These are phyloP conservation scores for Jacana jacana DNA, from an alignment of 2,113 vertebrate genomes.

Conservation along the genomic window DNA sequence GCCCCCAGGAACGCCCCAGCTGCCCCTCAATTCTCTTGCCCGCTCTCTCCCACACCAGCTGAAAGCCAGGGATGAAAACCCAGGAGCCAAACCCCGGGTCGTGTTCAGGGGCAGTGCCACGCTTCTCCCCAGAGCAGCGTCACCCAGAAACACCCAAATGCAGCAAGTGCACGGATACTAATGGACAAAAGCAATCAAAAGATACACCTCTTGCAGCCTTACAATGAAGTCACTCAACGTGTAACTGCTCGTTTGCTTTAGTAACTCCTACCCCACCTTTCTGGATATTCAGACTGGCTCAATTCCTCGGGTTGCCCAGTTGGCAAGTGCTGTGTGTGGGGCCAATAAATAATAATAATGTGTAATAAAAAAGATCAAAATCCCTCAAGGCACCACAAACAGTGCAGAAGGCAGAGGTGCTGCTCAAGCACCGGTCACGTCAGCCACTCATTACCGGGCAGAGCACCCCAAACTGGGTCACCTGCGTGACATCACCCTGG, in stretches of 20 bases:
- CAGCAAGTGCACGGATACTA: not conserved
- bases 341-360: not conserved
- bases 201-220: not conserved
- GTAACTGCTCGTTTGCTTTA: accelerated
- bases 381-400: too few relatives aligned
- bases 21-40: not conserved
- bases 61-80: accelerated
- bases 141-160: not conserved
- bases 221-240: not conserved
- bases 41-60: too few relatives aligned
- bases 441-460: not conserved
- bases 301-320: accelerated
- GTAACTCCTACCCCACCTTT: not conserved
- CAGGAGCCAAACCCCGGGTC: not conserved
- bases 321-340: accelerated
- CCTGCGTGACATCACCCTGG: accelerated
- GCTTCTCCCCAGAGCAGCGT: too few relatives aligned
- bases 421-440: accelerated
- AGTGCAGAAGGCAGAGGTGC: not conserved
- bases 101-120: too few relatives aligned
- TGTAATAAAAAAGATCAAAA: too few relatives aligned
- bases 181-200: not conserved
- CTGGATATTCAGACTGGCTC: accelerated
- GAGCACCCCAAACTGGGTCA: not conserved
- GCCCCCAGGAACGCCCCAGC: not conserved